A percentile compares a stretch with the other conserved stretches of the same genome.
phyloP scores from a whole-genome alignment of 2,113 vertebrate genomes.

The Microtus oregoni region DNA sequence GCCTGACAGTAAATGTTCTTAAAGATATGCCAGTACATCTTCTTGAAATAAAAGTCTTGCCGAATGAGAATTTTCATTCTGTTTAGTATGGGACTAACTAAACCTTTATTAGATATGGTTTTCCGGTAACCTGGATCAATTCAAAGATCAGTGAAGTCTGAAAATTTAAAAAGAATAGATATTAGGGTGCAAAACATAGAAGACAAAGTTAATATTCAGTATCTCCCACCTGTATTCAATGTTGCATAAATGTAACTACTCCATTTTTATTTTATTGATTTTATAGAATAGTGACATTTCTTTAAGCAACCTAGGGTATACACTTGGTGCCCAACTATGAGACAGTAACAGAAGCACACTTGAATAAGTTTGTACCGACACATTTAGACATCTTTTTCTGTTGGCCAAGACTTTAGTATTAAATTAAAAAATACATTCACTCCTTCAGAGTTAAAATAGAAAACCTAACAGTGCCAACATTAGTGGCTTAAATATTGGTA shows the following conservation, averaged over 20 bases:
- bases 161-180: constrained; percentile 73
- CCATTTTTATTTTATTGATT: constrained; percentile 74
- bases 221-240: constrained; percentile 77
- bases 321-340: constrained; percentile 65
- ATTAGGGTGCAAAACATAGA: constrained; percentile 56
- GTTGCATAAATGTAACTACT: constrained; percentile 78
- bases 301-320: constrained; percentile 68
- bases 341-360: constrained; percentile 65
- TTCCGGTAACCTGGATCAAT: constrained; percentile 74
- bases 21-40: constrained; percentile 58
- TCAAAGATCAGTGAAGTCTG: constrained; percentile 73
- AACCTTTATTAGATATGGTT: constrained; percentile 79
- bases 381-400: constrained; percentile 67
- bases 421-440: constrained; percentile 79
- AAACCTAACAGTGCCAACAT: constrained; percentile 74
- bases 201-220: constrained; percentile 69
- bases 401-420: constrained; percentile 79
- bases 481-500: constrained; percentile 80
- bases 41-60: constrained; percentile 62
- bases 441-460: constrained; percentile 80
- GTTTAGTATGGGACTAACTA: constrained; percentile 74
- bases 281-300: constrained; percentile 74
- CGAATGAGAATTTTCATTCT: constrained; percentile 75
- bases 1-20: neutral
- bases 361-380: constrained; percentile 76